A percentile compares a stretch with the other conserved stretches of the same genome.
Evolutionary conservation across 2,113 vertebrate species (phyloP).

Genomic region (Natator depressus): DNA sequence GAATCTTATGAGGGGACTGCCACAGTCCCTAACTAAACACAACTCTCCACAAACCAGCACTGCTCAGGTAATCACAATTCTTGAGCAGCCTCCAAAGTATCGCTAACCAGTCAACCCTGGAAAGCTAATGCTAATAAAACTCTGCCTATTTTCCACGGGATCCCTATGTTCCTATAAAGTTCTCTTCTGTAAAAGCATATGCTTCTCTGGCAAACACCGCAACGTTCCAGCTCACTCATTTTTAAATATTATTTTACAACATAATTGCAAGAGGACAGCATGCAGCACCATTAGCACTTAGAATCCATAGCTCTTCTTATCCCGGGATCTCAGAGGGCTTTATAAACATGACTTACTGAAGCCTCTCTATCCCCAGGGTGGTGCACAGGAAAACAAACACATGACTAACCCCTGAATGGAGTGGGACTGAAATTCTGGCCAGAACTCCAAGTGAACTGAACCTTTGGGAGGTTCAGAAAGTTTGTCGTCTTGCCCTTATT

Average conservation of each 20-base stretch:
- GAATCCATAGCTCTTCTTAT: too few relatives aligned
- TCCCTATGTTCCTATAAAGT: neutral
- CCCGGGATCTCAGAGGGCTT: neutral
- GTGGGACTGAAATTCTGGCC: neutral
- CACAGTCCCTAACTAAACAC: conserved; percentile 7
- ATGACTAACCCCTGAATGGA: neutral
- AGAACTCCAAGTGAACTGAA: neutral
- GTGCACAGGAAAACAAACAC: neutral
- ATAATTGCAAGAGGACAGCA: neutral
- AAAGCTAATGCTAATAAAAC: neutral
- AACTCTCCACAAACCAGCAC: neutral
- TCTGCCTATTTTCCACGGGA: neutral
- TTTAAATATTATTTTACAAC: neutral
- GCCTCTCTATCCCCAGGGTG: neutral
- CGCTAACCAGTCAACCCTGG: neutral
- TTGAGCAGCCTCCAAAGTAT: neutral
- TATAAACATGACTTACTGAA: neutral
- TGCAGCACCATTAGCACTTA: neutral
- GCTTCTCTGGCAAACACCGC: too few relatives aligned
- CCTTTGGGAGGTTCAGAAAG: neutral
- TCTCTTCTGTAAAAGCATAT: neutral
- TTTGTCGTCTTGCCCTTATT: neutral
- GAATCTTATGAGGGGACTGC: neutral
- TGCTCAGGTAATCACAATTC: neutral
- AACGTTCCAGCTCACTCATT: neutral